Conservation (phyloP, 2,113 vertebrate species). For the Silurus glanis region DNA sequence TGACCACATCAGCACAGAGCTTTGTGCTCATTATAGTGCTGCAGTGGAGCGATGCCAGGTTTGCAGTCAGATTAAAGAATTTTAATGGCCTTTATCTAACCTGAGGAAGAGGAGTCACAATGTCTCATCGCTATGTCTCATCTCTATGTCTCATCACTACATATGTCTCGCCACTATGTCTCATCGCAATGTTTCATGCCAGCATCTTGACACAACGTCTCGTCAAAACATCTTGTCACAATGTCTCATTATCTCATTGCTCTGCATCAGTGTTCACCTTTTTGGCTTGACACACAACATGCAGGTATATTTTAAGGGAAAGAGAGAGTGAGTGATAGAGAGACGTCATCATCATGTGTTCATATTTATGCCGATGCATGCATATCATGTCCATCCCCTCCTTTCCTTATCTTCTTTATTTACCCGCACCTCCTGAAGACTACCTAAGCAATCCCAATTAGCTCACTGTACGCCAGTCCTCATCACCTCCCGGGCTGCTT, state of each 20-base stretch:
- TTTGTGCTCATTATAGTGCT: not conserved
- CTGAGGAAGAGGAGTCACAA: not conserved
- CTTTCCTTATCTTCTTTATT: slow-evolving; percentile 19
- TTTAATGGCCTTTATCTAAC: not conserved
- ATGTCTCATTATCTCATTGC: not conserved
- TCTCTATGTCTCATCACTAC: not conserved
- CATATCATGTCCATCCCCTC: too few species aligned
- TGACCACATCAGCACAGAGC: not conserved
- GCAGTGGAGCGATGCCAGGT: not conserved
- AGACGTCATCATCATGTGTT: not conserved
- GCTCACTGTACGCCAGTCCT: slow-evolving; percentile 40
- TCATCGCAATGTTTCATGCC: not conserved
- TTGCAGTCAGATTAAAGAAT: not conserved
- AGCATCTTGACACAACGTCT: not conserved
- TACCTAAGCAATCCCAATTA: slow-evolving; percentile 46
- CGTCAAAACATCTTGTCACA: not conserved
- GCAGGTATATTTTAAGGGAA: not conserved
- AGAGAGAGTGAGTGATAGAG: not conserved
- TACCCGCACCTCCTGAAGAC: slow-evolving; percentile 30
- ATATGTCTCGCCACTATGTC: not conserved
- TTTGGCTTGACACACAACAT: not conserved
- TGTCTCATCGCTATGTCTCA: not conserved
- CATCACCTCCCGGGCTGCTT: slow-evolving; percentile 39
- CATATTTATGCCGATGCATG: not conserved
- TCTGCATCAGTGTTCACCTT: not conserved